Percentiles rank a stretch among this genome's conserved stretches.
Conservation (phyloP, 1,140 invertebrate species). For the Globodera rostochiensis region DNA sequence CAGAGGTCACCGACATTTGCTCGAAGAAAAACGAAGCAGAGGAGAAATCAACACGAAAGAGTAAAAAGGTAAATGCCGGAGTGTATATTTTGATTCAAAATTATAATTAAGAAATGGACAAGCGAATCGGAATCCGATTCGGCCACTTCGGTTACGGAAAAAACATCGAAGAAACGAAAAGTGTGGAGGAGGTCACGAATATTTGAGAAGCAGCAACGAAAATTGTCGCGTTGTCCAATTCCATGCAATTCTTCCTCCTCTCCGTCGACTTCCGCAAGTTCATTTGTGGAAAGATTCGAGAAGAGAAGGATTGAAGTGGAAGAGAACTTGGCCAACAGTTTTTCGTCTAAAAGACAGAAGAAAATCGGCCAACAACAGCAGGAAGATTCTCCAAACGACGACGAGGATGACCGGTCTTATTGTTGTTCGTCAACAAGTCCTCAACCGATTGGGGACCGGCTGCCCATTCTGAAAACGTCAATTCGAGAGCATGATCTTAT, state of each 20-base stretch:
- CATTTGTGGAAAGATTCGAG: neutral
- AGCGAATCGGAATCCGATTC: neutral
- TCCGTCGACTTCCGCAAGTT: conserved; percentile 6
- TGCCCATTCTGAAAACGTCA: conserved; percentile 20
- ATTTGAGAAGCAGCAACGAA: neutral
- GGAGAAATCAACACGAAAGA: conserved; percentile 1
- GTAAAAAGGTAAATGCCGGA: neutral
- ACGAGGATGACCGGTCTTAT: conserved; percentile 31
- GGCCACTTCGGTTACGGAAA: neutral
- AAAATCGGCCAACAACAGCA: neutral
- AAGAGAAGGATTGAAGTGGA: conserved; percentile 9
- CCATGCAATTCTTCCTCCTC: conserved; percentile 16
- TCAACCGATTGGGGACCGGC: conserved; percentile 36
- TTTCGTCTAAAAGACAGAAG: neutral
- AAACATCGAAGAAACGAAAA: neutral
- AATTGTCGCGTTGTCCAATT: neutral
- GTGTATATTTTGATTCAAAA: no score
- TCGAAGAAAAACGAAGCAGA: neutral
- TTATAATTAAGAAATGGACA: neutral
- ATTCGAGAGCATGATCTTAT: conserved; percentile 19
- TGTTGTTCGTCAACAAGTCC: conserved; percentile 40
- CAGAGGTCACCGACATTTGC: neutral
- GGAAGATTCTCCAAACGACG: conserved; percentile 30
- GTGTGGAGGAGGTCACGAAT: neutral
- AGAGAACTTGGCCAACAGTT: neutral